Evolutionary conservation across 2,888 invertebrate species (phyloP).

Genomic region (Ophion obscuratus): DNA sequence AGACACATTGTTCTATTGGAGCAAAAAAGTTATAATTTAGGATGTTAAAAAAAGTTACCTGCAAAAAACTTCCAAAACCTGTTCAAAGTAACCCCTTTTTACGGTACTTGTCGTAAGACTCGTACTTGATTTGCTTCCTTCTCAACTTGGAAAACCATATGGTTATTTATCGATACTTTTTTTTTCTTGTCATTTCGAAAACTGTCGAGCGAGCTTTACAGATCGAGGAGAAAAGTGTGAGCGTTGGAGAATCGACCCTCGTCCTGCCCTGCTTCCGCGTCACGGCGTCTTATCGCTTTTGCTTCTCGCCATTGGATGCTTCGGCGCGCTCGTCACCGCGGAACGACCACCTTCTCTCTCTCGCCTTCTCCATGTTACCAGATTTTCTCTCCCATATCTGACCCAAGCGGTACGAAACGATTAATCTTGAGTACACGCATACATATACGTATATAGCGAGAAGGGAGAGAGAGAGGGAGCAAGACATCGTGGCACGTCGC

Average conservation of each 20-base stretch:
- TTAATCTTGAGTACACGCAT: slow-evolving; percentile 65
- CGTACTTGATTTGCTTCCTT: neutral
- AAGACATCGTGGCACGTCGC: slow-evolving; percentile 64
- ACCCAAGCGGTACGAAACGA: slow-evolving; percentile 62
- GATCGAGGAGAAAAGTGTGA: neutral
- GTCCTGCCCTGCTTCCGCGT: slow-evolving; percentile 20
- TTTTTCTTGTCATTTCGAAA: slow-evolving; percentile 22
- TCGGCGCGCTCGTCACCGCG: slow-evolving; percentile 55
- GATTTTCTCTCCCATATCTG: slow-evolving; percentile 40
- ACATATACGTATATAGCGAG: slow-evolving; percentile 1
- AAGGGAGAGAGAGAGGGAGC: neutral
- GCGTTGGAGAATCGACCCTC: slow-evolving; percentile 42
- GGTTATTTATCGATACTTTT: slow-evolving; percentile 13
- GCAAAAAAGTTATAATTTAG: too few relatives aligned
- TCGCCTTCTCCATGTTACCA: slow-evolving; percentile 13
- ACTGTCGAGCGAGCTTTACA: slow-evolving; percentile 30
- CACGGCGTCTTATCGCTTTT: slow-evolving; percentile 61
- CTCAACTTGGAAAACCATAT: neutral
- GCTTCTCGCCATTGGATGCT: slow-evolving; percentile 53
- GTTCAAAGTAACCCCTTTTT: too few relatives aligned
- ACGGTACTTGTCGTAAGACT: too few relatives aligned
- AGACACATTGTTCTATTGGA: too few relatives aligned
- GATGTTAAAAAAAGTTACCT: too few relatives aligned
- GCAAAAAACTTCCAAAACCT: too few relatives aligned
- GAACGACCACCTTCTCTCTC: slow-evolving; percentile 56